Evolutionary conservation across 2,888 invertebrate species (phyloP).

Genomic region (Mythimna lalbum): DNA sequence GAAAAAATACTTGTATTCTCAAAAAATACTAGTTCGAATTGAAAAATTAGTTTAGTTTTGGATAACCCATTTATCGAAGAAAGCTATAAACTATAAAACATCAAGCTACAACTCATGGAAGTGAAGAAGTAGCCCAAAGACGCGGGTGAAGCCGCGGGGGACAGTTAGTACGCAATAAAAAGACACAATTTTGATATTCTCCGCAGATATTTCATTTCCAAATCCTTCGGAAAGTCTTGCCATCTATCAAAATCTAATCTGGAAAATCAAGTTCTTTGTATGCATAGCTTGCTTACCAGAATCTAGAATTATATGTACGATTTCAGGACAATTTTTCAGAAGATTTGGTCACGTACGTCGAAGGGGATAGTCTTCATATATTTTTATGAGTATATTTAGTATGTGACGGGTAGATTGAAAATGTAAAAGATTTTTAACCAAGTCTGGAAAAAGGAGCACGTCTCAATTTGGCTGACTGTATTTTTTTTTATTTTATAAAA

Average conservation of each 20-base stretch:
- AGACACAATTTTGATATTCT: conserved; percentile 15
- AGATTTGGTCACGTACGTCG: conserved; percentile 50
- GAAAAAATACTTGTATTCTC: too few relatives aligned
- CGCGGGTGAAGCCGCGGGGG: too few relatives aligned
- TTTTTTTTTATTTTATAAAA: too few relatives aligned
- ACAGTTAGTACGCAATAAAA: background rate
- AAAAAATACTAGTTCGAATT: too few relatives aligned
- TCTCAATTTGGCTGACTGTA: too few relatives aligned
- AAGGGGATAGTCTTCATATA: conserved; percentile 23
- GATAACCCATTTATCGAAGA: too few relatives aligned
- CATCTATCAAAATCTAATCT: conserved; percentile 44
- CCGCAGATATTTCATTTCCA: conserved; percentile 18
- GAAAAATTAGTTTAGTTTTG: too few relatives aligned
- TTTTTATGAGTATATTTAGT: conserved; percentile 40
- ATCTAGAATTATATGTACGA: conserved; percentile 38
- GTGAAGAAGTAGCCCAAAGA: too few relatives aligned
- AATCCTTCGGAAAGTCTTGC: conserved; percentile 25
- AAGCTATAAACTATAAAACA: too few relatives aligned
- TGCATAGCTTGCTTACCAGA: conserved; percentile 49
- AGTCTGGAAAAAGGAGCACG: too few relatives aligned
- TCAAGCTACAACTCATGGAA: too few relatives aligned
- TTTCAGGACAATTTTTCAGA: conserved; percentile 36
- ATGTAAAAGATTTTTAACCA: background rate
- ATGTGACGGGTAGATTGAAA: conserved; percentile 44
- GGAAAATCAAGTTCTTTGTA: conserved; percentile 55